phyloP scores from a whole-genome alignment of 2,113 vertebrate genomes.

The Castor canadensis region DNA sequence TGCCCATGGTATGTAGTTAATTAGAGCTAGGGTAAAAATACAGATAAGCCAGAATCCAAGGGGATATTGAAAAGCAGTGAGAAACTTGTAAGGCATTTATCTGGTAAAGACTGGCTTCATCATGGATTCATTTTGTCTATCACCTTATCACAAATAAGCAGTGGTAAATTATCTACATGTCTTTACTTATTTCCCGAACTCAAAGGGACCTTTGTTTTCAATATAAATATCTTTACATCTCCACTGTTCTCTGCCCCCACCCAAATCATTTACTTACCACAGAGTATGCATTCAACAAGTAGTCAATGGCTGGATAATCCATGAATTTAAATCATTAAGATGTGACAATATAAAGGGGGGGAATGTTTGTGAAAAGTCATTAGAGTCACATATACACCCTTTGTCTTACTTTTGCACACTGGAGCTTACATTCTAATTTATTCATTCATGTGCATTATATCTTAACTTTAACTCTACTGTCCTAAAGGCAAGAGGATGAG shows the following conservation, averaged over 20 bases:
- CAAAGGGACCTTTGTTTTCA: not conserved
- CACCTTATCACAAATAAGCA: not conserved
- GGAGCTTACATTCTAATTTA: not conserved
- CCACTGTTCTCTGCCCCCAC: not conserved
- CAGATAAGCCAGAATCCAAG: not conserved
- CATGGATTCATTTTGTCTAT: not conserved
- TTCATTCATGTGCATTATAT: not conserved
- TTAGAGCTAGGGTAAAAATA: not conserved
- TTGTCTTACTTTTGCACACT: not conserved
- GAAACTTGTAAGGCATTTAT: not conserved
- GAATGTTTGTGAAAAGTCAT: not conserved
- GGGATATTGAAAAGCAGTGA: not conserved
- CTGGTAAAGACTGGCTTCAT: not conserved
- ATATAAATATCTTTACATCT: not conserved
- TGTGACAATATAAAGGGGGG: not conserved
- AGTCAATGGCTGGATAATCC: not conserved
- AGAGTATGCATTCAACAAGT: not conserved
- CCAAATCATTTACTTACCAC: not conserved
- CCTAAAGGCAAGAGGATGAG: not conserved
- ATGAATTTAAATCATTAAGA: not conserved
- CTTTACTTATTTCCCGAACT: slow-evolving; percentile 16
- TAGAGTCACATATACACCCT: not conserved
- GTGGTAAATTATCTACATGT: not conserved
- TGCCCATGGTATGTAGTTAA: not conserved
- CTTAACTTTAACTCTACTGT: not conserved